Base-by-base conservation (phyloP, 1,140 invertebrate genomes). In the Formica exsecta region DNA sequence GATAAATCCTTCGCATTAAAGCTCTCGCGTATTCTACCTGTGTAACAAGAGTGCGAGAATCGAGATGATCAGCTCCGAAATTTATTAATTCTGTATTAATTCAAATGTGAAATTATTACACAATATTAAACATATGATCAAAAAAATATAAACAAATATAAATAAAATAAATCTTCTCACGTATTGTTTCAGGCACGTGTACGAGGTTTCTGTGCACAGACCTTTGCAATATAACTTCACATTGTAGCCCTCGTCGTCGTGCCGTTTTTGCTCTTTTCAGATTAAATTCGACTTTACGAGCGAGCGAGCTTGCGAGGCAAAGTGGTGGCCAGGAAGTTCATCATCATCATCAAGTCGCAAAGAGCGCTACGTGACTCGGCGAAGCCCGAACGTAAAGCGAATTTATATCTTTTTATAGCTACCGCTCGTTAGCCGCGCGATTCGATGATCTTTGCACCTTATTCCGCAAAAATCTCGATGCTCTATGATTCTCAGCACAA, bases 211-310 rank as follows among this genome's bases (percentile, higher is more conserved):
- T 8, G 44, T 70, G 71, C 57, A 19, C 48, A 19, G 4, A 75
- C 54, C 73, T 62, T 79, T 36, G 44, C 65, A 11, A 66, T 48
- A 29, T 84, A 48, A 70, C 87, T 80, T 41, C 62, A 36, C 54
- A 16, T 65, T 57, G 44, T 71, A 48, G 62, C 68, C 85, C 87
- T 62, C 48, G 57, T 32, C 65, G 57, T 90, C 77, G 86, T 90
- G 62, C 90, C 80, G 85, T 91, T 90, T 93, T 90, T 91, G 75
- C 85, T 65, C 68, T 65, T 54, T 66, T 84, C 87, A 92, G 92
- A 94, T 94, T 93, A 94, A 94, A 93, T 92, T 92, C 92, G 91
- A 93, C 93, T 94, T 94, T 94, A 94, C 92, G 93, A 94, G 93
- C 92, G 86, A 93, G 91, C 92, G 86, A 93, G 90, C 89, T 93